Percentiles rank a stretch among this genome's conserved stretches.
Conservation (phyloP, 2,797 vertebrate genomes). For the Amniataba percoides region DNA sequence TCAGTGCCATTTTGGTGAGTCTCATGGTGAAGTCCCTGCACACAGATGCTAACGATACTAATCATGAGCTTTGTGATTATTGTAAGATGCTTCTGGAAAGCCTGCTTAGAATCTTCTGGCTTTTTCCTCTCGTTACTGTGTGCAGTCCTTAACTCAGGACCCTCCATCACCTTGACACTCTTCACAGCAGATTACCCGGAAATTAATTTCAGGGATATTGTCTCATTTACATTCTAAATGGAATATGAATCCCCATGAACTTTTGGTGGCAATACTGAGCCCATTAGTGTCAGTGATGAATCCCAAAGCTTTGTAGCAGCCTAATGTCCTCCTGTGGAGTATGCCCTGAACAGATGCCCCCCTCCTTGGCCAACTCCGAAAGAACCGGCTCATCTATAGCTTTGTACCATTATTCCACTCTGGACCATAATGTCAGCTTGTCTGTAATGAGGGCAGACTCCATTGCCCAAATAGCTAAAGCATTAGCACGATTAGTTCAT, state of each 20-base stretch:
- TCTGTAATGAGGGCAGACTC: conserved; percentile 73
- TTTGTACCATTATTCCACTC: conserved; percentile 65
- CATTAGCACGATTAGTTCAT: conserved; percentile 71
- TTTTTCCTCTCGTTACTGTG: conserved; percentile 21
- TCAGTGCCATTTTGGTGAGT: conserved; percentile 93
- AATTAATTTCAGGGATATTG: conserved; percentile 66
- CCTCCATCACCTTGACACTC: conserved; percentile 61
- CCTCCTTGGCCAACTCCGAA: conserved; percentile 46
- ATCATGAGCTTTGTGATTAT: background rate
- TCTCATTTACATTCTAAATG: conserved; percentile 74
- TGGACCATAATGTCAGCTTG: conserved; percentile 65
- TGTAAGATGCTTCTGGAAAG: conserved; percentile 5
- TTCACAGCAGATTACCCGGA: conserved; percentile 59
- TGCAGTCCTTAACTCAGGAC: conserved; percentile 27
- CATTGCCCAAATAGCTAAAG: conserved; percentile 75
- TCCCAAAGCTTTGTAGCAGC: conserved; percentile 72
- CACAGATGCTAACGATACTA: background rate
- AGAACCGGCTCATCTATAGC: conserved; percentile 53
- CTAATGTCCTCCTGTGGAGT: conserved; percentile 70
- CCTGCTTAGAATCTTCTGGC: background rate
- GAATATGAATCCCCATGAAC: conserved; percentile 70
- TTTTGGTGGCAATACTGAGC: conserved; percentile 61
- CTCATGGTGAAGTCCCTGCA: background rate
- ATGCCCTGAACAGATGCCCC: conserved; percentile 56
- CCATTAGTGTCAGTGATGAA: conserved; percentile 73